These are phyloP conservation scores for Conomelus anceps DNA, from an alignment of 2,888 invertebrate genomes.

Conservation along the genomic window DNA sequence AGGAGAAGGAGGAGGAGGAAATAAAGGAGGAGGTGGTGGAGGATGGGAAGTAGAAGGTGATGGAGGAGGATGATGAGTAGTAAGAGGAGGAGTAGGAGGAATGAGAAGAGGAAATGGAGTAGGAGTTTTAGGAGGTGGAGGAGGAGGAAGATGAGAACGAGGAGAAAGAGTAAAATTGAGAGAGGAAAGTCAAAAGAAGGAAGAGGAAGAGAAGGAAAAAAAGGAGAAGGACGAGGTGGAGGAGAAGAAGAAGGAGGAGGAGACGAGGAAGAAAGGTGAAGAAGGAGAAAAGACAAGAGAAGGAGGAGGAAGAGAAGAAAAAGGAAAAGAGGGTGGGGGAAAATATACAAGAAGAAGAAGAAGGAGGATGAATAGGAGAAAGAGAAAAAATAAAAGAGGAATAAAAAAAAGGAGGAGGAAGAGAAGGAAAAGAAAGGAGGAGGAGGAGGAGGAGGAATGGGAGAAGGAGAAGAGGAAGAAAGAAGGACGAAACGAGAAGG, in stretches of 20 bases:
- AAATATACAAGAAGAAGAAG: background rate
- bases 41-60: background rate
- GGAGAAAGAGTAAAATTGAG: too few species aligned
- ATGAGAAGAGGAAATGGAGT: background rate
- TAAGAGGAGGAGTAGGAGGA: background rate
- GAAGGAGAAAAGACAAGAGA: too few species aligned
- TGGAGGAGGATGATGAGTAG: background rate
- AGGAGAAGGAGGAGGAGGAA: background rate
- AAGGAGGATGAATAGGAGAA: background rate
- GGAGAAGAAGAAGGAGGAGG: too few species aligned
- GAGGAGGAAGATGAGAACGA: background rate
- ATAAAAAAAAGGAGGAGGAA: too few species aligned
- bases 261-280: too few species aligned
- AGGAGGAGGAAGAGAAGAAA: background rate
- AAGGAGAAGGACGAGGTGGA: too few species aligned
- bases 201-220: background rate
- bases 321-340: background rate
- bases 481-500: background rate
- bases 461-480: background rate
- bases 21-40: background rate
- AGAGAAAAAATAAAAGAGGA: background rate
- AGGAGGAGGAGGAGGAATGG: background rate
- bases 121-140: background rate
- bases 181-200: background rate
- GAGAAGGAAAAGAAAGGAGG: background rate